Evolutionary conservation across 1,140 invertebrate species (phyloP).

Genomic region (Medauroidea extradentata): DNA sequence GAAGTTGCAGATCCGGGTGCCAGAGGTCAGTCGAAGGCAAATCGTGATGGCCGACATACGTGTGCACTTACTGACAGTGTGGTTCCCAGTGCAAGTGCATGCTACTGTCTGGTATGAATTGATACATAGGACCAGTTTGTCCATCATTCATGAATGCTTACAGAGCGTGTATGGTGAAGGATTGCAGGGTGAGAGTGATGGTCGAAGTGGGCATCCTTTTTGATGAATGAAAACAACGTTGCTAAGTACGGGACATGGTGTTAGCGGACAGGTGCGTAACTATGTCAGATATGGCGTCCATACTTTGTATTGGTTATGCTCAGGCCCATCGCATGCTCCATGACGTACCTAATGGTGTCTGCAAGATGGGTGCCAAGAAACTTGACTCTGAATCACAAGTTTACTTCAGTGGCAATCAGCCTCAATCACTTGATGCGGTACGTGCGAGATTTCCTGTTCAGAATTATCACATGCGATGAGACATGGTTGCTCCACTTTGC

Average conservation of each 20-base stretch:
- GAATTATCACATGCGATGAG: too few relatives aligned
- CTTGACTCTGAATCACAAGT: too few relatives aligned
- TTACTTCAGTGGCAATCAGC: too few relatives aligned
- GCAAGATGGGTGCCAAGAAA: not conserved
- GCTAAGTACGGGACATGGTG: slow-evolving; percentile 7
- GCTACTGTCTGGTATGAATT: too few relatives aligned
- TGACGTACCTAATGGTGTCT: not conserved
- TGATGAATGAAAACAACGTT: not conserved
- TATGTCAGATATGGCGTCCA: slow-evolving; percentile 4
- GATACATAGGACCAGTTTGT: too few relatives aligned
- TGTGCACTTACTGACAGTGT: too few relatives aligned
- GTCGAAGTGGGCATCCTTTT: slow-evolving; percentile 4
- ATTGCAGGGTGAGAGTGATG: not conserved
- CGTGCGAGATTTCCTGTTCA: not conserved
- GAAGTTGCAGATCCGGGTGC: too few relatives aligned
- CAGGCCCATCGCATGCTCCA: not conserved
- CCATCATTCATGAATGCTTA: too few relatives aligned
- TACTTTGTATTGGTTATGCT: not conserved
- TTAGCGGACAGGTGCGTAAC: slow-evolving; percentile 12
- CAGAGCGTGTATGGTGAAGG: slow-evolving; percentile 1
- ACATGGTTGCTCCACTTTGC: too few relatives aligned
- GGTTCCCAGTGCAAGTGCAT: too few relatives aligned
- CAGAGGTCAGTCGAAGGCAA: too few relatives aligned
- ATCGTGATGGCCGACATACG: too few relatives aligned
- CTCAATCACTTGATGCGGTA: not conserved